A percentile compares a stretch with the other conserved stretches of the same genome.
Evolutionary conservation across 2,888 invertebrate species (phyloP).

Genomic region (Drosophila ezoana): DNA sequence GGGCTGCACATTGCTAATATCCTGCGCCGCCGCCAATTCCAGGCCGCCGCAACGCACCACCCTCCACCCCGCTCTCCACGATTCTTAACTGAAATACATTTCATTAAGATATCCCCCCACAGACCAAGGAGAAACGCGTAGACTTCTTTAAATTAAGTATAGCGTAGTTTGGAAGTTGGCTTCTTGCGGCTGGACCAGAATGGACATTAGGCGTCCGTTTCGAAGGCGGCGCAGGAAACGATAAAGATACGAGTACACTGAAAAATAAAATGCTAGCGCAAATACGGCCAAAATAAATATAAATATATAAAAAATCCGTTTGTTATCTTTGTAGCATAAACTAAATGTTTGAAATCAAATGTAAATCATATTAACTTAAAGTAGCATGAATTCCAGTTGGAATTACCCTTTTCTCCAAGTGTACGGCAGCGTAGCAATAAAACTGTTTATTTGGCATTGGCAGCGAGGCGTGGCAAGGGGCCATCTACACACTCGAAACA

Average conservation of each 20-base stretch:
- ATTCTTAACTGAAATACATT: constrained; percentile 72
- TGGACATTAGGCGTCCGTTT: constrained; percentile 1
- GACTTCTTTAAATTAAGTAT: constrained; percentile 31
- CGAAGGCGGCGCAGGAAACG: constrained; percentile 14
- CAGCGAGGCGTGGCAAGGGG: constrained; percentile 57
- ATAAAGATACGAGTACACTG: constrained; percentile 3
- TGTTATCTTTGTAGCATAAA: too few species aligned
- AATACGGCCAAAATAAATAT: too few species aligned
- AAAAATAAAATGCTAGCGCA: neutral
- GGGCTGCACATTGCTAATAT: constrained; percentile 77
- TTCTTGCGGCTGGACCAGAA: constrained; percentile 9
- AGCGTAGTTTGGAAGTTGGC: constrained; percentile 18
- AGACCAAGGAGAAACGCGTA: constrained; percentile 1
- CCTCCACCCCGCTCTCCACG: neutral
- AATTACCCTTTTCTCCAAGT: too few species aligned
- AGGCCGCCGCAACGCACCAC: neutral
- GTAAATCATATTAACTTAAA: too few species aligned
- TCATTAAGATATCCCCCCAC: constrained; percentile 41
- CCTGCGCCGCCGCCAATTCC: constrained; percentile 49
- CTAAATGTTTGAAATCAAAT: too few species aligned
- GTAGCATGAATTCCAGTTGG: too few species aligned
- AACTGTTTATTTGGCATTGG: constrained; percentile 36
- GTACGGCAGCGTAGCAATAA: constrained; percentile 19
- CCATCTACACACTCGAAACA: constrained; percentile 17
- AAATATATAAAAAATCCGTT: too few species aligned